Percentiles rank a stretch among this genome's conserved stretches.
phyloP scores from a whole-genome alignment of 2,113 vertebrate genomes.

The Haemorhous mexicanus region DNA sequence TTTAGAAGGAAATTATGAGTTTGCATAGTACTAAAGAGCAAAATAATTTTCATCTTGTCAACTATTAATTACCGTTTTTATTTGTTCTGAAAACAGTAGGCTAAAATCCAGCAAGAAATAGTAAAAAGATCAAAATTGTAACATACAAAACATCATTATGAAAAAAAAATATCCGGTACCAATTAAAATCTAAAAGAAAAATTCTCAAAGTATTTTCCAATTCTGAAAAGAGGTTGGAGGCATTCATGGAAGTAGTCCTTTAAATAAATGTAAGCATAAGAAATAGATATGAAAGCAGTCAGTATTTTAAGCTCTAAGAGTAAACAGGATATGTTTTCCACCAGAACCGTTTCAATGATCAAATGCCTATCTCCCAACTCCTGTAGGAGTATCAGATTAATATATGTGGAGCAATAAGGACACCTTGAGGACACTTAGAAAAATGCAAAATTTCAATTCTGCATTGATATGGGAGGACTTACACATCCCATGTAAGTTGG shows the following conservation, averaged over 20 bases:
- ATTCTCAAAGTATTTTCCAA: not conserved
- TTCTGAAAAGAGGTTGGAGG: not conserved
- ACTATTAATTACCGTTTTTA: conserved; percentile 21
- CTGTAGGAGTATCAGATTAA: not conserved
- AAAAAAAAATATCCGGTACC: not conserved
- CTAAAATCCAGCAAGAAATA: not conserved
- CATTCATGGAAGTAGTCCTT: not conserved
- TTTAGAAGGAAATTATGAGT: not conserved
- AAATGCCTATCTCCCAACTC: not conserved
- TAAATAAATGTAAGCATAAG: conserved; percentile 44
- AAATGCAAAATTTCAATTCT: conserved; percentile 15
- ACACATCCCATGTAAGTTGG: accelerated
- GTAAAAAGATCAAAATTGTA: not conserved
- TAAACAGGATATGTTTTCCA: not conserved
- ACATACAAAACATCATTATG: not conserved
- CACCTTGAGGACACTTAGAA: conserved; percentile 60
- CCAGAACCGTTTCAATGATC: not conserved
- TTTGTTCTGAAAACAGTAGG: conserved; percentile 11
- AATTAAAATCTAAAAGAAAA: not conserved
- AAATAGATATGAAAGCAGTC: not conserved
- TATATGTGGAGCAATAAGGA: conserved; percentile 44
- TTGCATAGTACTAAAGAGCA: not conserved
- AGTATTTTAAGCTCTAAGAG: not conserved
- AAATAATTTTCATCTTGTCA: not conserved
- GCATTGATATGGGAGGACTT: not conserved